Conservation (phyloP, 2,888 invertebrate genomes). For the Stegophylla sp. region DNA sequence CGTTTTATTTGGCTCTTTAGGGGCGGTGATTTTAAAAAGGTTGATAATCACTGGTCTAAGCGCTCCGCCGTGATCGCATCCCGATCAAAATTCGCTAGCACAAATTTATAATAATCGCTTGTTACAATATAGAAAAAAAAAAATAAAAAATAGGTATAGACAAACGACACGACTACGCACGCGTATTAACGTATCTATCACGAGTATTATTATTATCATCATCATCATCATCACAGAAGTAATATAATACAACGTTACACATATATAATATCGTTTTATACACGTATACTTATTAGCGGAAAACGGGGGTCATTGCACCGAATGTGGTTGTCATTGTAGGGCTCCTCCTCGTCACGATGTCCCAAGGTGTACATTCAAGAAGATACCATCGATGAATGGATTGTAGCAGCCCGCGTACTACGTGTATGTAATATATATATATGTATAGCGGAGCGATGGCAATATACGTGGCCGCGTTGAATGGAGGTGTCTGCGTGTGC, state of each 20-base stretch:
- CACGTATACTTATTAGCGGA: background rate
- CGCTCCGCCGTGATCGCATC: too few relatives aligned
- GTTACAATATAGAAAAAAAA: too few relatives aligned
- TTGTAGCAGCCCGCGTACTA: background rate
- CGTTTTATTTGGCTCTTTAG: too few relatives aligned
- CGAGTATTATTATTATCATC: too few relatives aligned
- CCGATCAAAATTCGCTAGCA: too few relatives aligned
- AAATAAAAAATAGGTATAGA: too few relatives aligned
- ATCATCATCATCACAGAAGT: background rate
- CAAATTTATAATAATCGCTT: too few relatives aligned
- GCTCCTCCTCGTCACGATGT: background rate
- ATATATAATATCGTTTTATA: background rate
- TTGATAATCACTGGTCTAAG: too few relatives aligned
- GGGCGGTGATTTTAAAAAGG: too few relatives aligned
- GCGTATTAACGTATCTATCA: too few relatives aligned
- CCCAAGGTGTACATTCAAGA: slow-evolving; percentile 5
- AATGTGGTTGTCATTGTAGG: background rate
- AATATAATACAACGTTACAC: background rate
- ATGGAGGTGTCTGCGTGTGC: slow-evolving; percentile 15
- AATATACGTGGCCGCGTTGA: slow-evolving; percentile 6
- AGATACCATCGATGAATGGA: slow-evolving; percentile 47
- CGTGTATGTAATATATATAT: background rate
- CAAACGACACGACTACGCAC: too few relatives aligned
- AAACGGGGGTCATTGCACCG: slow-evolving; percentile 14
- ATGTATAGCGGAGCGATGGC: slow-evolving; percentile 30